These are phyloP conservation scores for Dendrolimus kikuchii DNA, from an alignment of 1,140 invertebrate species.

Conservation along the genomic window DNA sequence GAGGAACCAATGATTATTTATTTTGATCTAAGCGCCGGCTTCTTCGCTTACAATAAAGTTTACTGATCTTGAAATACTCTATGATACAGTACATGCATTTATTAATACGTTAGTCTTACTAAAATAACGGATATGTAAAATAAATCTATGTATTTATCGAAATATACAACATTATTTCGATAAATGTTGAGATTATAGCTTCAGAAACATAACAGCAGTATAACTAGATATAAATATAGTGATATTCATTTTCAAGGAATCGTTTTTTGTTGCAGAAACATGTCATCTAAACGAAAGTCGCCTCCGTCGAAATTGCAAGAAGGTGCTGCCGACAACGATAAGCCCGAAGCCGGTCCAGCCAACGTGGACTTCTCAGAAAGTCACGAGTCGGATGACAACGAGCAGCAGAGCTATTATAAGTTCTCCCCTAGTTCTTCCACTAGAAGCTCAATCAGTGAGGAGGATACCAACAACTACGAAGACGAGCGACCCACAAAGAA, in stretches of 20 bases:
- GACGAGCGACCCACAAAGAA: conserved; percentile 72
- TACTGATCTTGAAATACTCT: too few species aligned
- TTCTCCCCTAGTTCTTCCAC: conserved; percentile 74
- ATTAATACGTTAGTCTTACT: too few species aligned
- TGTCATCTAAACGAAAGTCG: conserved; percentile 95
- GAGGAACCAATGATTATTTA: too few species aligned
- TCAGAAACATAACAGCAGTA: too few species aligned
- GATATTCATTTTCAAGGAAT: neutral
- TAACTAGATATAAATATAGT: neutral
- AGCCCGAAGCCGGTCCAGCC: conserved; percentile 59
- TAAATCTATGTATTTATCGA: too few species aligned
- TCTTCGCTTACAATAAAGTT: too few species aligned
- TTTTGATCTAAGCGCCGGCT: too few species aligned
- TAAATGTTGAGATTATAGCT: too few species aligned
- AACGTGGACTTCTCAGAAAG: conserved; percentile 59
- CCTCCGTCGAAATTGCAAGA: conserved; percentile 92
- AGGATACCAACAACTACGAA: conserved; percentile 71
- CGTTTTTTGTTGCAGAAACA: conserved; percentile 77
- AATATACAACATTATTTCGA: too few species aligned
- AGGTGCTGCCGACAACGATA: conserved; percentile 75
- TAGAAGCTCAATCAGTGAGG: conserved; percentile 74
- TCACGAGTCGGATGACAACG: conserved; percentile 54
- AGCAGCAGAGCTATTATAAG: conserved; percentile 67
- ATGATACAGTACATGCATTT: too few species aligned
- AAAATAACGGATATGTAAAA: too few species aligned